A percentile compares a stretch with the other conserved stretches of the same genome.
Conservation (phyloP, 1,140 invertebrate genomes). For the Mycetomoellerius zeteki region DNA sequence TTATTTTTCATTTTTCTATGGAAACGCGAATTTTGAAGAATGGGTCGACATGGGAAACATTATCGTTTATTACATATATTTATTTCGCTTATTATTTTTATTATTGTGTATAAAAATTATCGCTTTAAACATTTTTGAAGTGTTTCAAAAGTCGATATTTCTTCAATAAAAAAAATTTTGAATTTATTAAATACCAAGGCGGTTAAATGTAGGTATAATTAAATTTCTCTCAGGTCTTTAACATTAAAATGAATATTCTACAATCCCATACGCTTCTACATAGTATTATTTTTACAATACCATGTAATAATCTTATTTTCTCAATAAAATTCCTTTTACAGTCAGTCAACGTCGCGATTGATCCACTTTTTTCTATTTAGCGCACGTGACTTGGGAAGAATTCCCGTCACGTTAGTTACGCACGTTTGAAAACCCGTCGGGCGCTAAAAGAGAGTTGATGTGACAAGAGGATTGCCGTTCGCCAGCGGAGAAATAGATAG, state of each 20-base stretch:
- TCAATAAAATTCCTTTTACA: conserved; percentile 28
- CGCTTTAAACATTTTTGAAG: background rate
- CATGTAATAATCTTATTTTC: conserved; percentile 12
- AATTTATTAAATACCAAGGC: too few species aligned
- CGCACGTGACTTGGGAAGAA: background rate
- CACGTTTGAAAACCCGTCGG: conserved; percentile 32
- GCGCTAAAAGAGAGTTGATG: conserved; percentile 24
- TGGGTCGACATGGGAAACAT: too few species aligned
- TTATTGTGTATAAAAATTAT: background rate
- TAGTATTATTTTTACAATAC: background rate
- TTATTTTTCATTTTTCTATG: conserved; percentile 8
- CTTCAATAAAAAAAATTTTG: background rate
- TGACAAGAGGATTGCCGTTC: conserved; percentile 35
- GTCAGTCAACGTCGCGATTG: conserved; percentile 19
- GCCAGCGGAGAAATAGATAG: conserved; percentile 14
- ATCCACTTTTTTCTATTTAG: conserved; percentile 42
- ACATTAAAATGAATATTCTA: background rate
- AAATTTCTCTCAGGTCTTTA: background rate
- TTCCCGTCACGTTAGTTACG: conserved; percentile 46
- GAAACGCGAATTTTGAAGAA: background rate
- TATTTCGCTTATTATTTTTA: background rate
- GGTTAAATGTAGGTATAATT: background rate
- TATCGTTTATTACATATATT: background rate
- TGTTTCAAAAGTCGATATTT: background rate
- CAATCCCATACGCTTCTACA: background rate